Conservation (phyloP, 2,888 invertebrate species). For the Plagiodera versicolora region DNA sequence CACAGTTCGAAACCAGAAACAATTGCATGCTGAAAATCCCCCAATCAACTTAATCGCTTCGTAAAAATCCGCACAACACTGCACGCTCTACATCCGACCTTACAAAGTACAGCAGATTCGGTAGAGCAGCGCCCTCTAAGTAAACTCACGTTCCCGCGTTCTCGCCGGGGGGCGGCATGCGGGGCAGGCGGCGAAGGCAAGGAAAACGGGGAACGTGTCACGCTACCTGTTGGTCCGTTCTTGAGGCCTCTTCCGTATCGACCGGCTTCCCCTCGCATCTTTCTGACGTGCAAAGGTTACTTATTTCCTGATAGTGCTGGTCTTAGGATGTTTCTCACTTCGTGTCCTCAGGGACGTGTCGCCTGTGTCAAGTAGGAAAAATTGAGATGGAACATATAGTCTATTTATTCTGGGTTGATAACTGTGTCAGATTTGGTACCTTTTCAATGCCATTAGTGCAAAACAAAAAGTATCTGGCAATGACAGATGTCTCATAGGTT, state of each 20-base stretch:
- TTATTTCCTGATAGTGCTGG: conserved; percentile 10
- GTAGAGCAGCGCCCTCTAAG: neutral
- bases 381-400: too few relatives aligned
- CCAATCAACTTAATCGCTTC: too few relatives aligned
- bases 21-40: too few relatives aligned
- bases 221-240: conserved; percentile 48
- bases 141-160: conserved; percentile 8
- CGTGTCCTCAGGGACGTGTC: too few relatives aligned
- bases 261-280: conserved; percentile 35
- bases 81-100: neutral
- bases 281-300: conserved; percentile 43
- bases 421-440: too few relatives aligned
- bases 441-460: too few relatives aligned
- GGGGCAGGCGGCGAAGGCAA: conserved; percentile 7
- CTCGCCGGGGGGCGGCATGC: neutral
- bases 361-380: too few relatives aligned
- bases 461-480: too few relatives aligned
- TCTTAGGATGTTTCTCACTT: neutral
- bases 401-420: too few relatives aligned
- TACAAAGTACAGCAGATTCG: neutral
- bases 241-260: conserved; percentile 46
- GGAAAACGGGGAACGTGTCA: conserved; percentile 38
- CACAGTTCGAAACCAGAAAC: too few relatives aligned
- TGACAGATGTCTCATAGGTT: too few relatives aligned
- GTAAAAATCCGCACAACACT: too few relatives aligned